Conservation (phyloP, 2,113 vertebrate genomes). For the Scatophagus argus region DNA sequence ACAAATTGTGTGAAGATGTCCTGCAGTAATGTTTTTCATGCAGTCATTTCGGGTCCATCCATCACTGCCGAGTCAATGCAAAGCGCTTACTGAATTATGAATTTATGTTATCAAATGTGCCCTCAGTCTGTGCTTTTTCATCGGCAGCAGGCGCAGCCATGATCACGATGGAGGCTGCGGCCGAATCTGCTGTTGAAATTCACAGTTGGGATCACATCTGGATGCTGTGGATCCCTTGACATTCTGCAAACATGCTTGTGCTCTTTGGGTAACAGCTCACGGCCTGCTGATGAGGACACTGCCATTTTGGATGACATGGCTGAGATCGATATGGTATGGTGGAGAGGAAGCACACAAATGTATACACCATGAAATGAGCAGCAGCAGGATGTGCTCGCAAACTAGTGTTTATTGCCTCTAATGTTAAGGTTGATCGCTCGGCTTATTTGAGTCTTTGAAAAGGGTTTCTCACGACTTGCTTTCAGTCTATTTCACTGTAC, state of each 20-base stretch:
- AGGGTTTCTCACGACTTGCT: neutral
- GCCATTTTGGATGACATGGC: conserved; percentile 36
- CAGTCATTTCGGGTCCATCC: conserved; percentile 53
- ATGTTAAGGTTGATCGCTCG: neutral
- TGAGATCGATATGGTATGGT: conserved; percentile 13
- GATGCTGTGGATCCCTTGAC: conserved; percentile 31
- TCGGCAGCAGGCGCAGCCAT: conserved; percentile 29
- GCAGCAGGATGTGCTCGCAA: neutral
- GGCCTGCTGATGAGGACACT: conserved; percentile 38
- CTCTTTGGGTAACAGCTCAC: conserved; percentile 17
- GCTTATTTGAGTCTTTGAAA: neutral
- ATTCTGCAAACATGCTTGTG: conserved; percentile 38
- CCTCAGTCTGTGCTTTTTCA: conserved; percentile 14
- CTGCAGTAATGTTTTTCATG: conserved; percentile 61
- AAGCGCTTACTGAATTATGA: conserved; percentile 63
- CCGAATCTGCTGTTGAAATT: conserved; percentile 58
- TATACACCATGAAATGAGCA: neutral
- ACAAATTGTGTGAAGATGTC: conserved; percentile 67
- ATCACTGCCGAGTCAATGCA: conserved; percentile 63
- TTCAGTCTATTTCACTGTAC: no score
- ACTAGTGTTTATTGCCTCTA: neutral
- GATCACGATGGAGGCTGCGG: conserved; percentile 25
- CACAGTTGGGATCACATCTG: conserved; percentile 57
- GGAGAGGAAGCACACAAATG: neutral
- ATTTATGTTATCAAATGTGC: conserved; percentile 47